Evolutionary conservation across 2,888 invertebrate genomes (phyloP), one percentile per base, ranked within the genome.

Genomic region (Drosophila falleni): DNA sequence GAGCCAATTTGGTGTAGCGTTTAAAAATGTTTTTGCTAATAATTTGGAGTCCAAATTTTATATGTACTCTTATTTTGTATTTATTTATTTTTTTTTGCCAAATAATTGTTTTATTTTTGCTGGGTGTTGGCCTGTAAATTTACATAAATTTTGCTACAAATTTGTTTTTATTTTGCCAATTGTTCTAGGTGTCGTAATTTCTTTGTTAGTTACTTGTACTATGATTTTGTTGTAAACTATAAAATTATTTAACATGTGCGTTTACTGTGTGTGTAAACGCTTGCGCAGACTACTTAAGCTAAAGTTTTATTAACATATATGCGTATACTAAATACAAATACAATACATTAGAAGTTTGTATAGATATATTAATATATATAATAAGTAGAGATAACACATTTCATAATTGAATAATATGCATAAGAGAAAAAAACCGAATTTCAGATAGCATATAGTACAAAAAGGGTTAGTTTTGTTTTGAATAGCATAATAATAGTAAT

Each of bases 191-290:
- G 53, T 67, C 49, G 42, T 49, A 46, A 35, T 44, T 74, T 41
- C 26, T 49, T 44, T 66, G 86, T 87, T 87, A 83, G 85, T 87
- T 74, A 87, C 82, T 81, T 69, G 79, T 71, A 81, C 78, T 76
- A 73, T 41, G 41, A 59, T 66, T 68, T 69, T 62, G 39, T 73
- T 55, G 60, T 70, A 61, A 67, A 81, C 65, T 82, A 77, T 80
- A 80, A 83, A 80, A 86, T 82, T 83, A 86, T 83, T 69, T 80
- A 86, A 82, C 82, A 76, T 68, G 63, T 85, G 79, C 74, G 74
- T 82, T 84, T 71, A 80, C 80, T 55, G 51, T 60, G 31, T 54
- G 68, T 55, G 85, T 81, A 80, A 81, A 81, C 74, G 55, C 31
- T 69, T 41, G 47, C 61, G 72, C 79, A 55, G 44, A 78, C 80